Conservation (phyloP, 2,113 vertebrate species). For the Takifugu bimaculatus region DNA sequence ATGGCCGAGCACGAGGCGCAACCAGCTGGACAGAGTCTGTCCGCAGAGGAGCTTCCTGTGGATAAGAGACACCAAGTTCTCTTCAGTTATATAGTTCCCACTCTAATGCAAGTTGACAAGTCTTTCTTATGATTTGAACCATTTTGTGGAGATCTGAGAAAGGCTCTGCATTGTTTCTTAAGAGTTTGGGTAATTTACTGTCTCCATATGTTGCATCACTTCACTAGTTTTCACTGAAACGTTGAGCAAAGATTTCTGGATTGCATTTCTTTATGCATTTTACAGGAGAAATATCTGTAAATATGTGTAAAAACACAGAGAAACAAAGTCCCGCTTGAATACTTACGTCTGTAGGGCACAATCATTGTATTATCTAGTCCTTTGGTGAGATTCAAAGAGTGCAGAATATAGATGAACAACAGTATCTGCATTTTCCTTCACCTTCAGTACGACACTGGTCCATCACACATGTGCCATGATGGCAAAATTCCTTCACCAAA, state of each 20-base stretch:
- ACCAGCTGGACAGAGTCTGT: slow-evolving; percentile 82
- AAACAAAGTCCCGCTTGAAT: not conserved
- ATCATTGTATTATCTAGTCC: slow-evolving; percentile 11
- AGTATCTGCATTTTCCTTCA: slow-evolving; percentile 48
- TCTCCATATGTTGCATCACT: slow-evolving; percentile 36
- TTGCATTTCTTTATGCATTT: not conserved
- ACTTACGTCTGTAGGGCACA: slow-evolving; percentile 49
- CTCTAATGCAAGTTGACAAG: not conserved
- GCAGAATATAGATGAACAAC: slow-evolving; percentile 50
- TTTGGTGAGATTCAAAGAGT: slow-evolving; percentile 30
- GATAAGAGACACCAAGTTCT: not conserved
- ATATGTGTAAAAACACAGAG: too few species aligned
- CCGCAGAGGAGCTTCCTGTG: slow-evolving; percentile 78
- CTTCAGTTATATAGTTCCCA: not conserved
- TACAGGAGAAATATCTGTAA: not conserved
- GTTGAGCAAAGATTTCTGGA: too few species aligned
- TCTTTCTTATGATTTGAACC: not conserved
- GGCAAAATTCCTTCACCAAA: not conserved
- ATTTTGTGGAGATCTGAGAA: not conserved
- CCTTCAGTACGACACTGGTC: slow-evolving; percentile 20
- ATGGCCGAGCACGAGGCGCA: slow-evolving; percentile 86
- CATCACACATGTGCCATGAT: slow-evolving; percentile 10
- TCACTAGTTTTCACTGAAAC: not conserved
- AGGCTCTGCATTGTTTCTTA: slow-evolving; percentile 20
- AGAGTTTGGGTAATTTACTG: slow-evolving; percentile 30